These are phyloP conservation scores for Pyxicephalus adspersus DNA, from an alignment of 2,113 vertebrate species.

Conservation along the genomic window DNA sequence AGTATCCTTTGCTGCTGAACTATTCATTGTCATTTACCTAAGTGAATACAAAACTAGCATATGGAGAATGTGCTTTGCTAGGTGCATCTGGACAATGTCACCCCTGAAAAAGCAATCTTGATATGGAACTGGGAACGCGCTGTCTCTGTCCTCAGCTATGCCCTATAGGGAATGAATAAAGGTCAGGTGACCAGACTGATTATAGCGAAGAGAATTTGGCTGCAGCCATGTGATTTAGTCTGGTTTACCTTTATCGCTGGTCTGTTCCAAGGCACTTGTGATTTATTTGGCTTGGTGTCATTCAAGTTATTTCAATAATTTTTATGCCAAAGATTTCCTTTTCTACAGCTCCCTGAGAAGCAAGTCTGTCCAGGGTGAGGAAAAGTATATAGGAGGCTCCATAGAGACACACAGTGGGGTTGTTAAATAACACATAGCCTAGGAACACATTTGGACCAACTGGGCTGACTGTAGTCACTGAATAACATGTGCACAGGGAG, in stretches of 20 bases:
- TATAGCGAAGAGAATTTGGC: slow-evolving; percentile 14
- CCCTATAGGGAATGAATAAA: slow-evolving; percentile 12
- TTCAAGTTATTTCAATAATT: neutral
- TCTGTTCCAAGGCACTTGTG: neutral
- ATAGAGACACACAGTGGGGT: too few species aligned
- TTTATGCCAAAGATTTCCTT: too few species aligned
- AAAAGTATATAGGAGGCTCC: too few species aligned
- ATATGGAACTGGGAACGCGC: neutral
- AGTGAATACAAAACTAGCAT: neutral
- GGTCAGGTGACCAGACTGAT: slow-evolving; percentile 22
- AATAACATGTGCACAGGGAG: too few species aligned
- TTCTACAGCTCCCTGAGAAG: too few species aligned
- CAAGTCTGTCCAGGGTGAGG: too few species aligned
- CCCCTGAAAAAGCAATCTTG: slow-evolving; percentile 9
- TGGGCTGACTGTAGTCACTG: too few species aligned
- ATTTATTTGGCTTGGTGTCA: neutral
- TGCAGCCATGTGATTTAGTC: slow-evolving; percentile 5
- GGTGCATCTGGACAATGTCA: slow-evolving; percentile 17
- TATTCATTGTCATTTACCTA: too few species aligned
- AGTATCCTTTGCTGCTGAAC: too few species aligned
- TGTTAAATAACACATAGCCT: too few species aligned
- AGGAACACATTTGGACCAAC: too few species aligned
- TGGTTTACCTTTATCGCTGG: slow-evolving; percentile 14
- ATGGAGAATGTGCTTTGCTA: neutral
- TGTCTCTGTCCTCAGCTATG: neutral